phyloP scores from a whole-genome alignment of 2,797 vertebrate species.

The Gobio occitaniae region DNA sequence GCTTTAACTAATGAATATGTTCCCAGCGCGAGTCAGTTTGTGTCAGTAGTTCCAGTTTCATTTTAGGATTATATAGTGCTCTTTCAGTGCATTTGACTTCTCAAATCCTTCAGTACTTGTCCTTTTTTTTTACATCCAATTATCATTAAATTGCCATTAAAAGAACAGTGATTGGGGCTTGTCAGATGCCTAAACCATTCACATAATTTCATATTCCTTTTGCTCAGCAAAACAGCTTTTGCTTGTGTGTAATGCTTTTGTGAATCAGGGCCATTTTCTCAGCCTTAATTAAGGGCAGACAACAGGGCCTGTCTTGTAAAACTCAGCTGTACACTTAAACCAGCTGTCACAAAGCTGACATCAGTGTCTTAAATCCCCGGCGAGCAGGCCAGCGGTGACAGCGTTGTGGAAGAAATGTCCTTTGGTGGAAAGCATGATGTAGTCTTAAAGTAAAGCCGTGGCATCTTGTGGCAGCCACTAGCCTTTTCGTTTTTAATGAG shows the following conservation, averaged over 20 bases:
- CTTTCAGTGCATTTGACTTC: slow-evolving; percentile 42
- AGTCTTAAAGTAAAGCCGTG: slow-evolving; percentile 54
- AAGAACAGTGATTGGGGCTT: slow-evolving; percentile 46
- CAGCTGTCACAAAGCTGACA: slow-evolving; percentile 50
- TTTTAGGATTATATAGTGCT: slow-evolving; percentile 39
- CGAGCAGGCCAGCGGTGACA: slow-evolving; percentile 32
- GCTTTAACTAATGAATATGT: slow-evolving; percentile 7
- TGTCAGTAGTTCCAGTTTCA: slow-evolving; percentile 35
- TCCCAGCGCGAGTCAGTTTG: slow-evolving; percentile 1
- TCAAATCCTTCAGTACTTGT: slow-evolving; percentile 48
- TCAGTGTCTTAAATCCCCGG: slow-evolving; percentile 43
- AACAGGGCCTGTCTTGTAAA: slow-evolving; percentile 55
- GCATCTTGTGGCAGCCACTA: slow-evolving; percentile 52
- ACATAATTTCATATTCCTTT: slow-evolving; percentile 49
- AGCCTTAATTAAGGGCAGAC: slow-evolving; percentile 54
- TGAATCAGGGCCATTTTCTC: slow-evolving; percentile 51
- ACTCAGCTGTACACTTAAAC: slow-evolving; percentile 53
- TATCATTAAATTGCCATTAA: slow-evolving; percentile 54
- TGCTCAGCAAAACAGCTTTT: slow-evolving; percentile 49
- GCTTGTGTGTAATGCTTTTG: slow-evolving; percentile 47
- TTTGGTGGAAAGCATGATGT: slow-evolving; percentile 57
- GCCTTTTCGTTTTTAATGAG: slow-evolving; percentile 61
- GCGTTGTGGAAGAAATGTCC: slow-evolving; percentile 52
- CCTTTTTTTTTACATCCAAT: slow-evolving; percentile 46
- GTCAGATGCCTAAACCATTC: slow-evolving; percentile 48